Evolutionary conservation across 2,888 invertebrate genomes (phyloP).

Genomic region (Chrysina gloriosa): DNA sequence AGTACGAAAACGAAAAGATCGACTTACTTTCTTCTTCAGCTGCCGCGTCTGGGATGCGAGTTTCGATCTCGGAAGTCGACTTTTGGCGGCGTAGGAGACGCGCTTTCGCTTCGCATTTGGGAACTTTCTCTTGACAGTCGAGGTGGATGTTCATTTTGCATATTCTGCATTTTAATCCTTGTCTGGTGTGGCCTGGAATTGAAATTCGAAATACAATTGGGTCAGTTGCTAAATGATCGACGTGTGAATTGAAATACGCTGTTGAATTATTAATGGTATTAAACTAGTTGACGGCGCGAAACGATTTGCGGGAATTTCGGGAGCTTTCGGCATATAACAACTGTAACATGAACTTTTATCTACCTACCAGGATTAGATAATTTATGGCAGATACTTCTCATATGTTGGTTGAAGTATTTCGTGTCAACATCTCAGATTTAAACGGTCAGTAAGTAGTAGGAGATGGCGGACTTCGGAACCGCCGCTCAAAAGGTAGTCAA

Average conservation of each 20-base stretch:
- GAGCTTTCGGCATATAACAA: too few species aligned
- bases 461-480: too few species aligned
- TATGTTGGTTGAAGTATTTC: too few species aligned
- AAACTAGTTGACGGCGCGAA: too few species aligned
- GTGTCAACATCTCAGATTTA: too few species aligned
- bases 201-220: constrained; percentile 12
- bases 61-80: constrained; percentile 87
- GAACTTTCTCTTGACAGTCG: constrained; percentile 86
- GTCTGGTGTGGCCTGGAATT: constrained; percentile 85
- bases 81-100: constrained; percentile 87
- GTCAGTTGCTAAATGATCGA: too few species aligned
- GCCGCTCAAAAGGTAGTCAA: too few species aligned
- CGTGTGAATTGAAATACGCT: background rate
- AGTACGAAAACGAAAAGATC: constrained; percentile 35
- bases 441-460: too few species aligned
- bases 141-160: constrained; percentile 93
- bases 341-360: too few species aligned
- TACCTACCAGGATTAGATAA: too few species aligned
- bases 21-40: constrained; percentile 86
- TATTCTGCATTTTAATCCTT: constrained; percentile 88
- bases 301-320: too few species aligned
- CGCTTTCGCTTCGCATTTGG: constrained; percentile 88
- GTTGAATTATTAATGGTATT: constrained; percentile 16
- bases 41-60: constrained; percentile 73
- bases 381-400: too few species aligned